Base-by-base conservation (phyloP, 2,797 vertebrate genomes). In the Sebastes itinus region DNA sequence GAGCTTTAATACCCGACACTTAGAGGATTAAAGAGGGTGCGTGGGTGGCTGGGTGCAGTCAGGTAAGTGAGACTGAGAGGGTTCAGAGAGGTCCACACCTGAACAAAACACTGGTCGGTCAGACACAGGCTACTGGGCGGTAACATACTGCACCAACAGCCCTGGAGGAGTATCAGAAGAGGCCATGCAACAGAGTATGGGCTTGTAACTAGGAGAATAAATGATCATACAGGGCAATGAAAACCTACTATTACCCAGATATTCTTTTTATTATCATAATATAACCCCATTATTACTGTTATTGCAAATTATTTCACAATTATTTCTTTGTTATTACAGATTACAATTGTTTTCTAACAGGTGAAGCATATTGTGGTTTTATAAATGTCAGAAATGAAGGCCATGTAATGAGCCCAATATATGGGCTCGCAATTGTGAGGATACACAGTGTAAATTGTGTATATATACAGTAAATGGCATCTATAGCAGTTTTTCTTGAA, bases 41-140 rank as follows among this genome's bases (percentile, higher is more conserved):
- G 27, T 75, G 72, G 63, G 72, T 23, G 66, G 8, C 13, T 35
- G 33, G 33, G 78, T 68, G 74, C 58, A 74, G 84, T 56, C 82
- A 89, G 86, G 90, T 89, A 91, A 91, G 86, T 72, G 83, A 92
- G 75, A 88, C 92, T 63, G 62, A n/a, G n/a, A n/a, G n/a, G n/a
- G 82, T 85, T 91, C 81, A 83, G 52, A 74, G 49, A 86, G 81
- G 91, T 89, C 87, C 63, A 78, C 66, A 59, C 62, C 78, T 79
- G 78, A 92, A 90, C 86, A 89, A 91, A 91, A 75, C 84, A 25
- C 77, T 38, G 70, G 58, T 70, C 66, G 83, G 90, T 93, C 89
- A 88, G 67, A 88, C 58, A 86, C 55, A 70, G 87, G 88, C 18
- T 80, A 77, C 86, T 80, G 87, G 85, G 84, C 35, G 42, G 88